Conservation (phyloP, 2,113 vertebrate genomes). For the Microtus oregoni region DNA sequence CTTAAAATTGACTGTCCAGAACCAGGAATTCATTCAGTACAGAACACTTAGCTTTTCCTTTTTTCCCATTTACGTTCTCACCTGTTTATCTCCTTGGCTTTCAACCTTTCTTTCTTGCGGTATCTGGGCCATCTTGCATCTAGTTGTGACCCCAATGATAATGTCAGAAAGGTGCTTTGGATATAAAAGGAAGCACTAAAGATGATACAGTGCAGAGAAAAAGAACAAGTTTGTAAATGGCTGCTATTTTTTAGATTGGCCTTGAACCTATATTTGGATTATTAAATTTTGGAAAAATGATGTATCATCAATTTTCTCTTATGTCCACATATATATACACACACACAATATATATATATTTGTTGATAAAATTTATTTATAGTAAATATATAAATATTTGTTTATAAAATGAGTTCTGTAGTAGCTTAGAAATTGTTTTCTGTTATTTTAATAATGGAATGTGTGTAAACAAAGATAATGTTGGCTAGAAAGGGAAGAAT, state of each 20-base stretch:
- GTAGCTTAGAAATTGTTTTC: conserved; percentile 54
- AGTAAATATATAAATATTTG: conserved; percentile 18
- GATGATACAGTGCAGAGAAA: background rate
- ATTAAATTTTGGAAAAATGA: conserved; percentile 6
- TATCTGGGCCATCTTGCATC: background rate
- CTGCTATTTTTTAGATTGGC: conserved; percentile 46
- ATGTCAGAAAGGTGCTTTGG: background rate
- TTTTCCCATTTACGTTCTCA: background rate
- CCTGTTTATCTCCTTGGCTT: background rate
- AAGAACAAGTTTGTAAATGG: conserved; percentile 10
- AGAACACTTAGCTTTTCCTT: background rate
- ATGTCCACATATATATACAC: background rate
- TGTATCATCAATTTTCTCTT: conserved; percentile 7
- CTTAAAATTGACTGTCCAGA: conserved; percentile 4
- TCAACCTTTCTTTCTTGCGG: conserved; percentile 25
- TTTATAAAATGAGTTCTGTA: conserved; percentile 55
- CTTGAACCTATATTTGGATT: background rate
- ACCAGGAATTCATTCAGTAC: background rate
- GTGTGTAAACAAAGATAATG: conserved; percentile 47
- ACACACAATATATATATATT: background rate
- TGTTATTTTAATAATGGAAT: conserved; percentile 28
- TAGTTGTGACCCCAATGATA: background rate
- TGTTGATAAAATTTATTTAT: conserved; percentile 49
- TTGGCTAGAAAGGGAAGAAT: background rate
- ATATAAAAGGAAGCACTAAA: background rate